Evolutionary conservation across 2,797 vertebrate species (phyloP).

Genomic region (Amphiprion clarkii): DNA sequence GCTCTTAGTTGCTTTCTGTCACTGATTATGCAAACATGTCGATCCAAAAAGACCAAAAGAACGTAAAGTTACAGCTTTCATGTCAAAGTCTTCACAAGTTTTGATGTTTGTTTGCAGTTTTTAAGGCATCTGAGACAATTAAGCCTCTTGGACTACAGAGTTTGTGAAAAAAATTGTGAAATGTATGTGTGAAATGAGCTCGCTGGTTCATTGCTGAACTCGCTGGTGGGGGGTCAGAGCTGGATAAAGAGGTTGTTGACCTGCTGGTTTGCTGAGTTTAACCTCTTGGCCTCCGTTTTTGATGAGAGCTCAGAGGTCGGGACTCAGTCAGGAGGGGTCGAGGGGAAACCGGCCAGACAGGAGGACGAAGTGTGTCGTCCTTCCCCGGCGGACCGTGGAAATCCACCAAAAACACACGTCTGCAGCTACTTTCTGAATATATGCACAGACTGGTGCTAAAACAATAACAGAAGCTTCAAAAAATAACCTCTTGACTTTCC

Average conservation of each 20-base stretch:
- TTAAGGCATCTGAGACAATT: background rate
- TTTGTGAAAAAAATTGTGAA: slow-evolving; percentile 19
- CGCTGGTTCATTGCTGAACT: slow-evolving; percentile 21
- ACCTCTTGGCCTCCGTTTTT: slow-evolving; percentile 71
- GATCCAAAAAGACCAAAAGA: background rate
- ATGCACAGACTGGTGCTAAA: slow-evolving; percentile 14
- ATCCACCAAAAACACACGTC: slow-evolving; percentile 31
- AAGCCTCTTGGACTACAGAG: background rate
- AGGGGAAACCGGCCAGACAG: slow-evolving; percentile 49
- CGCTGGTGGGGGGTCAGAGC: slow-evolving; percentile 34
- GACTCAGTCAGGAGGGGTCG: slow-evolving; percentile 56
- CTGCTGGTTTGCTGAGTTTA: slow-evolving; percentile 73
- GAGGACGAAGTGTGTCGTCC: slow-evolving; percentile 64
- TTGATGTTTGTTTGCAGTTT: background rate
- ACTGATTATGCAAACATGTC: background rate
- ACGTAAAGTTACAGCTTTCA: background rate
- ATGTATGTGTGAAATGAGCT: slow-evolving; percentile 8
- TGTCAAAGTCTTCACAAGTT: background rate
- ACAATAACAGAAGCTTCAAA: slow-evolving; percentile 29
- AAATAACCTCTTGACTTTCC: slow-evolving; percentile 27
- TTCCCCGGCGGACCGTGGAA: slow-evolving; percentile 22
- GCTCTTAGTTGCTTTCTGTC: no score
- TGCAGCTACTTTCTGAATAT: slow-evolving; percentile 2
- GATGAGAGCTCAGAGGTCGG: slow-evolving; percentile 65
- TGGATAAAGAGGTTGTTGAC: slow-evolving; percentile 75